Conservation (phyloP, 2,888 invertebrate genomes). For the Tuberolachnus salignus region DNA sequence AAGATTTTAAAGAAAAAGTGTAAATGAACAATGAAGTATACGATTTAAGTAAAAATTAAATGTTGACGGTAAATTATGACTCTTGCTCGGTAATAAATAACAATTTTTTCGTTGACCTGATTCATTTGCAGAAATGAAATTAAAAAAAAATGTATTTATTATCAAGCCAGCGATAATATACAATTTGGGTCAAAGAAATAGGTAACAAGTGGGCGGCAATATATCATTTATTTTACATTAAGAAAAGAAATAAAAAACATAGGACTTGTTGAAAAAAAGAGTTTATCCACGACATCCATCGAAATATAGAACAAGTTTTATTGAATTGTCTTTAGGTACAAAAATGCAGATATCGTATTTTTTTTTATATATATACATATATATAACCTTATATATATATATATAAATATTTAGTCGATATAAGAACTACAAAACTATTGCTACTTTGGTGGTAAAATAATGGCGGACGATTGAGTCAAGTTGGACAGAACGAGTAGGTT, state of each 20-base stretch:
- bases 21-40: background rate
- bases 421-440: too few relatives aligned
- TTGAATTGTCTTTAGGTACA: too few relatives aligned
- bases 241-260: background rate
- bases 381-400: too few relatives aligned
- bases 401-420: too few relatives aligned
- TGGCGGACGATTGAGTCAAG: too few relatives aligned
- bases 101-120: background rate
- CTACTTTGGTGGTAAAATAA: too few relatives aligned
- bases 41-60: background rate
- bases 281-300: background rate
- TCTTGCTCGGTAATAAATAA: background rate
- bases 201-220: background rate
- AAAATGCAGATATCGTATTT: background rate
- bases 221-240: background rate
- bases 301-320: too few relatives aligned
- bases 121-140: background rate
- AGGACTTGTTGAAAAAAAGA: background rate
- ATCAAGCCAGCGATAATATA: background rate
- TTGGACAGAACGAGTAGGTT: too few relatives aligned
- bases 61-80: background rate
- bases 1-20: background rate
- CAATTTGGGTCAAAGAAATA: constrained; percentile 14
- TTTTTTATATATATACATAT: too few relatives aligned
- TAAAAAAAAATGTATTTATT: background rate